Evolutionary conservation across 2,888 invertebrate genomes (phyloP).

Genomic region (Chymomyza procnemis): DNA sequence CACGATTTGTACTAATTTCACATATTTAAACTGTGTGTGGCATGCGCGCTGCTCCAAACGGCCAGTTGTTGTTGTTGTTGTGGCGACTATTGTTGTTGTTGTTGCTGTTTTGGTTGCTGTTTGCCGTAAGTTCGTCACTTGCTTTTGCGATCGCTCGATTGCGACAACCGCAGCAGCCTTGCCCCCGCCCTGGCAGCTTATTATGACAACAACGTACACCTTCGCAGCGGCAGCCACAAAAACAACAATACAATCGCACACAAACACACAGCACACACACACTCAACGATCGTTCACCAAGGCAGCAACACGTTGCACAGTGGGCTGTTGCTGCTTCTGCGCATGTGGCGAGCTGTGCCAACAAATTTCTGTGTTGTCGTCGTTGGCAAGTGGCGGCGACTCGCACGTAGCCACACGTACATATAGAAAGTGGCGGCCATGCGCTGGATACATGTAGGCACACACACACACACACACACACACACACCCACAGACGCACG

Average conservation of each 20-base stretch:
- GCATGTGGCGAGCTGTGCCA: slow-evolving; percentile 62
- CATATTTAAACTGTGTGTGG: slow-evolving; percentile 78
- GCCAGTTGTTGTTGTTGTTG: slow-evolving; percentile 47
- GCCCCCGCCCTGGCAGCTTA: slow-evolving; percentile 23
- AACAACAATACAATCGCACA: slow-evolving; percentile 4
- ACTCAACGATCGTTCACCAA: background rate
- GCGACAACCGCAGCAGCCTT: slow-evolving; percentile 20
- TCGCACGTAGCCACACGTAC: slow-evolving; percentile 46
- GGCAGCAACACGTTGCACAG: slow-evolving; percentile 70
- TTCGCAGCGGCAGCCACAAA: slow-evolving; percentile 16
- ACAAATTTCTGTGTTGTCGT: slow-evolving; percentile 32
- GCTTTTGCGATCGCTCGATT: slow-evolving; percentile 48
- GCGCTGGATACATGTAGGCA: slow-evolving; percentile 47
- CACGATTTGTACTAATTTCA: slow-evolving; percentile 79
- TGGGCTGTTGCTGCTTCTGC: slow-evolving; percentile 49
- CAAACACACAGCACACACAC: slow-evolving; percentile 23
- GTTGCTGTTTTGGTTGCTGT: slow-evolving; percentile 48
- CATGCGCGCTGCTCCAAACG: slow-evolving; percentile 75
- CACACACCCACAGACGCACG: too few relatives aligned
- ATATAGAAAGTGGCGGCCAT: slow-evolving; percentile 44
- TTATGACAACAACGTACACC: slow-evolving; percentile 7
- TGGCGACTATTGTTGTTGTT: slow-evolving; percentile 36
- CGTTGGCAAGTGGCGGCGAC: slow-evolving; percentile 29
- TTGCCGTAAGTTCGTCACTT: slow-evolving; percentile 74
- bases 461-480: background rate